Base-by-base conservation (phyloP, 1,140 invertebrate species). In the Oryzaephilus surinamensis region DNA sequence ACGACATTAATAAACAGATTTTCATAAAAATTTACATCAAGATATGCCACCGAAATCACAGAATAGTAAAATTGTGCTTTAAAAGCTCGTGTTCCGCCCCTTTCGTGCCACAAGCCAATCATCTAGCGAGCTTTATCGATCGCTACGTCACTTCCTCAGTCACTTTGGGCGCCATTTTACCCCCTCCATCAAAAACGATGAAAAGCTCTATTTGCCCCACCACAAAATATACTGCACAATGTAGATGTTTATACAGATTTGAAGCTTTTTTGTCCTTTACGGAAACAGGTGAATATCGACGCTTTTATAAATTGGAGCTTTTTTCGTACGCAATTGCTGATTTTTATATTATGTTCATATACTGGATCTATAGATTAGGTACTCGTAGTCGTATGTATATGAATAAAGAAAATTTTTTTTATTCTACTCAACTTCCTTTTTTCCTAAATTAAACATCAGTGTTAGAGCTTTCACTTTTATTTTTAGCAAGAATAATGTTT, bases 121-220 rank as follows among this genome's bases (percentile, higher is more conserved):
- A 45, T 35, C 34, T 30, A 26, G 37, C 37, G 43, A 17, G 43
- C 43, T 45, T 45, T 60, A 60, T 60, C 55, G 57, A 60, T 60
- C 57, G 53, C 40, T 45, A 57, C 55, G 57, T 60, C 57, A 58
- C 55, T 58, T 56, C 55, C 52, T 55, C 41, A 44, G 34, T 46
- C 45, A 43, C 46, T 32, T 32, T 40, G 38, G 55, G 43, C 55
- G 55, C 57, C 55, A 58, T 60, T 58, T 60, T 58, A 54, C 42
- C 47, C 53, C 52, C 52, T 30, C 51, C 45, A 44, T 18, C 41
- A n/a, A n/a, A n/a, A n/a, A n/a, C n/a, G n/a, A n/a, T n/a, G n/a
- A n/a, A 38, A 41, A 42, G 32, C 43, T 43, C 44, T 7, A 21
- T 24, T 26, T 8, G 34, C 29, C 37, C 24, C 35, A 36, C 39